Evolutionary conservation across 2,113 vertebrate species (phyloP).

Genomic region (Eptesicus fuscus): DNA sequence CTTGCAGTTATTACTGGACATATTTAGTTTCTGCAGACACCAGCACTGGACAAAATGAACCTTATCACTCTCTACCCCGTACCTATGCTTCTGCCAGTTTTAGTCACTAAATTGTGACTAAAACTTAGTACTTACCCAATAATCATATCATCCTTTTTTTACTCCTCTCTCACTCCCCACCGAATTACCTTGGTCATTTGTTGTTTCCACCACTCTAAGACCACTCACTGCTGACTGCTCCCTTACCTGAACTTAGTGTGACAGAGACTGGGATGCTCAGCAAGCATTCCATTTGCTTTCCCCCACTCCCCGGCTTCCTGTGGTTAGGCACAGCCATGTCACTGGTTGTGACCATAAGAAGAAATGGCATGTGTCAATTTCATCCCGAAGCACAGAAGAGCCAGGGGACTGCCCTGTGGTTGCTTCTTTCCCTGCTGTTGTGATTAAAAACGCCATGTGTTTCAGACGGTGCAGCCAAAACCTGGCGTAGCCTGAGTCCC

Average conservation of each 20-base stretch:
- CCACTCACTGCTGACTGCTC: background rate
- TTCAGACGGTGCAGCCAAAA: background rate
- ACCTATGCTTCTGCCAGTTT: background rate
- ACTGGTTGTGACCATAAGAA: background rate
- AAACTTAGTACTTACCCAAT: background rate
- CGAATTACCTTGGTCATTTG: background rate
- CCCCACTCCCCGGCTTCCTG: background rate
- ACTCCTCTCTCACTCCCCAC: background rate
- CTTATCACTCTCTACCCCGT: background rate
- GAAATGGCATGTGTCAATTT: background rate
- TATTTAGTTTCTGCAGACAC: background rate
- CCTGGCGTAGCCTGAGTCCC: background rate
- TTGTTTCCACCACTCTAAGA: background rate
- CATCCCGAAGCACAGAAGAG: background rate
- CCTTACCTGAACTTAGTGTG: background rate
- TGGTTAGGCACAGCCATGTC: background rate
- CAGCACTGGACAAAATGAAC: background rate
- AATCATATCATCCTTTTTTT: no score
- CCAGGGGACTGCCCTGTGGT: background rate
- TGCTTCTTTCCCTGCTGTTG: background rate
- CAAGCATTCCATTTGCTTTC: background rate
- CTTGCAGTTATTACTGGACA: background rate
- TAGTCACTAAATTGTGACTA: background rate
- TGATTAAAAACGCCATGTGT: background rate
- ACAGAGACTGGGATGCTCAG: background rate